Evolutionary conservation across 2,113 vertebrate genomes (phyloP).

Genomic region (Sinocyclocheilus anshuiensis): DNA sequence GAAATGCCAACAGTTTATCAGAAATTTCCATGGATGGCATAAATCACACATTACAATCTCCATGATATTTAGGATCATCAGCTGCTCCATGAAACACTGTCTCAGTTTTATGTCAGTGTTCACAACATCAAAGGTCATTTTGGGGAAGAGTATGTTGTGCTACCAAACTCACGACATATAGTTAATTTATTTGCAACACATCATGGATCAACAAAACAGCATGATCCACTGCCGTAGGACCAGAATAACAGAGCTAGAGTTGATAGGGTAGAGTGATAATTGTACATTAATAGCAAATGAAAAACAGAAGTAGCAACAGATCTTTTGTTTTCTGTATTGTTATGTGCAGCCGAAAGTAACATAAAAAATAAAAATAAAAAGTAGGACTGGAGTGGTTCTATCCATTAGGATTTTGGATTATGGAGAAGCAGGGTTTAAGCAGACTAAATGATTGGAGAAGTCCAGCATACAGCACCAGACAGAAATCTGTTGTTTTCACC

Average conservation of each 20-base stretch:
- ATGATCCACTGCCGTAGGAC: neutral
- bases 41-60: neutral
- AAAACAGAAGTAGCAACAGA: neutral
- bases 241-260: neutral
- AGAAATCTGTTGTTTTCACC: too few species aligned
- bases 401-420: neutral
- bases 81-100: neutral
- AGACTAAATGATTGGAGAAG: neutral
- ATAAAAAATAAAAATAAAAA: too few species aligned
- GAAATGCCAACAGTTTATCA: neutral
- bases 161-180: neutral
- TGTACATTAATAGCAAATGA: neutral
- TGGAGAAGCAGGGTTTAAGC: neutral
- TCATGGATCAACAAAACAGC: neutral
- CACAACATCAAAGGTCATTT: neutral
- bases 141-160: neutral
- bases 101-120: neutral
- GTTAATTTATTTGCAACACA: neutral
- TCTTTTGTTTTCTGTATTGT: neutral
- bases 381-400: too few species aligned
- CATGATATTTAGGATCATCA: neutral
- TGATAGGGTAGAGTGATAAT: neutral
- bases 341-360: too few species aligned
- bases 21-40: neutral
- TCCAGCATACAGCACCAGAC: neutral